Evolutionary conservation across 2,888 invertebrate genomes (phyloP).

Genomic region (Callyntrura sp.): DNA sequence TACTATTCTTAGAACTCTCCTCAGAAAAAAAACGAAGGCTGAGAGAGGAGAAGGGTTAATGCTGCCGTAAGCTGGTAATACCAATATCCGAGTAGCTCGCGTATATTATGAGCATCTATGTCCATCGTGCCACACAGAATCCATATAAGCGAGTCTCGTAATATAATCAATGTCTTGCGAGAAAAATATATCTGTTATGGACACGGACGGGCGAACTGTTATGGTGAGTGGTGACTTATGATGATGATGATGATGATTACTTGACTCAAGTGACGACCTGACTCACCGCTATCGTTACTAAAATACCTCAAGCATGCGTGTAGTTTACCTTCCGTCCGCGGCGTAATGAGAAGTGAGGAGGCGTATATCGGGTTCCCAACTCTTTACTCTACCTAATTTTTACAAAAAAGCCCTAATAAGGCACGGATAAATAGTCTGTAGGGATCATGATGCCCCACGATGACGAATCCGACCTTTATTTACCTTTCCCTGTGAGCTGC

Average conservation of each 20-base stretch:
- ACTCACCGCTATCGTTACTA: neutral
- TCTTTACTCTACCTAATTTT: no score
- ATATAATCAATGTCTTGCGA: conserved; percentile 4
- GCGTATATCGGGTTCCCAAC: no score
- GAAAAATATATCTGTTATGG: conserved; percentile 2
- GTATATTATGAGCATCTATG: neutral
- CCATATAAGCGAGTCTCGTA: neutral
- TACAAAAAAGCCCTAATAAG: no score
- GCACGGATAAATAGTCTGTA: no score
- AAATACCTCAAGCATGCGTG: neutral
- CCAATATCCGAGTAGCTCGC: neutral
- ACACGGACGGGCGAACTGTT: conserved; percentile 22
- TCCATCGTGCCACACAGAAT: no score
- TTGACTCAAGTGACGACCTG: neutral
- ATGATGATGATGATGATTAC: conserved; percentile 2
- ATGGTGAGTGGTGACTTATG: conserved; percentile 30
- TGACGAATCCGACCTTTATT: neutral
- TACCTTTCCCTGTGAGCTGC: no score
- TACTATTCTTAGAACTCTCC: neutral
- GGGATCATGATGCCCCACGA: no score
- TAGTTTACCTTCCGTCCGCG: neutral
- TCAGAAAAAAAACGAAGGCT: neutral
- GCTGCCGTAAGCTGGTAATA: neutral
- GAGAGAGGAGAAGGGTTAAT: neutral
- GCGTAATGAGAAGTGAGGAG: no score